Evolutionary conservation across 2,888 invertebrate genomes (phyloP), one percentile per base, ranked within the genome.

Genomic region (Campoletis raptor): DNA sequence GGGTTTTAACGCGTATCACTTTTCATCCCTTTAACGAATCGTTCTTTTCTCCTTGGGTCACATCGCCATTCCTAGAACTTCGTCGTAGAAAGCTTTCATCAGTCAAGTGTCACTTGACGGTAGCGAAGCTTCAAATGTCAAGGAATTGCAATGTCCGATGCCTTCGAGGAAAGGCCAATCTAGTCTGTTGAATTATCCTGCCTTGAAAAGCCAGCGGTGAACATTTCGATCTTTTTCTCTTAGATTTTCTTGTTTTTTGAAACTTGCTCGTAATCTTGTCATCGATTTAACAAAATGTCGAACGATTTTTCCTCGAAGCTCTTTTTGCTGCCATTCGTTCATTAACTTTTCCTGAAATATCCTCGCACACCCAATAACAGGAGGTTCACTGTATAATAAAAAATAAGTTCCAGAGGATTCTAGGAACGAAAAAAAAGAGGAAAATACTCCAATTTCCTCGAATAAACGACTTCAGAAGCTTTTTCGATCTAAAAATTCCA

Each of bases 91-190:
- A 89, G 88, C 87, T 91, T 91, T 91, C 92, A 91, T 92, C 92
- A 89, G 90, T 92, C 92, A 92, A 88, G 91, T 91, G 92, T 92
- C 92, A 89, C 89, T 89, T 89, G 70, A 85, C 90, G 89, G 89
- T 85, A 80, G 88, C 70, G 85, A 87, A 82, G 82, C 86, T 82
- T 83, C 81, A 81, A 64, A 30, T 70, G 7, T 78, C 15, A 37
- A 67, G 42, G 30, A 69, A 54, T 80, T 76, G 77, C 70, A 80
- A 70, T 83, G 42, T 24, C 76, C 66, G 77, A 70, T 83, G 42
- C 24, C 76, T 76, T 36, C 18, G 52, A 57, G 54, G n/a, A 79
- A 83, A 64, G 85, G 86, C 79, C 84, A 42, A 76, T 83, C 77
- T 76, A 80, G 61, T 76, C 85, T 79, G 72, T 77, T 69, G 37